Evolutionary conservation across 2,797 vertebrate genomes (phyloP).

Genomic region (Micrastur ruficollis): DNA sequence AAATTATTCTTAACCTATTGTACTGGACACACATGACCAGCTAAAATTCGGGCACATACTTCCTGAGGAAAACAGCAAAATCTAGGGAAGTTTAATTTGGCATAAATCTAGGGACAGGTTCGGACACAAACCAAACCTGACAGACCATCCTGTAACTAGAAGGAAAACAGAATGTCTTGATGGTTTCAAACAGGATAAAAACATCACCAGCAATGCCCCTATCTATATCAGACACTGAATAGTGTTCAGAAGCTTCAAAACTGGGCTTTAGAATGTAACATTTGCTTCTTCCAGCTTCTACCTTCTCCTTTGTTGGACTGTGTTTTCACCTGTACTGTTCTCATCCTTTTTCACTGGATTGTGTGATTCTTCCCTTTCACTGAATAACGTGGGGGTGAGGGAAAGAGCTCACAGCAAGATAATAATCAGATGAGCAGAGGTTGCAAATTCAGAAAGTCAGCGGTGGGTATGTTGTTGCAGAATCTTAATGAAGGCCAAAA

Average conservation of each 20-base stretch:
- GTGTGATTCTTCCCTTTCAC: neutral
- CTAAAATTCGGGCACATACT: neutral
- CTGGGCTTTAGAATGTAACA: neutral
- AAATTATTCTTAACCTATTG: neutral
- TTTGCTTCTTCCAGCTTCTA: neutral
- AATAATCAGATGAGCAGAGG: neutral
- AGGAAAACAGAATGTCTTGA: neutral
- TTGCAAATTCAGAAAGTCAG: neutral
- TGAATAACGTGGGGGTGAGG: neutral
- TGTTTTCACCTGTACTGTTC: neutral
- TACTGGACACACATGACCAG: neutral
- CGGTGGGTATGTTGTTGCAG: neutral
- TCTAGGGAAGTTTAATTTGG: neutral
- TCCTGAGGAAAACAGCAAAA: neutral
- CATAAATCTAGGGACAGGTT: neutral
- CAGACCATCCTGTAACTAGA: neutral
- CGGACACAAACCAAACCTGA: neutral
- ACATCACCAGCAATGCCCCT: neutral
- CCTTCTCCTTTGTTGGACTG: neutral
- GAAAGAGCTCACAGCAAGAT: neutral
- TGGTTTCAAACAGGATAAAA: neutral
- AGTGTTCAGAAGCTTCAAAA: neutral
- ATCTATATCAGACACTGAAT: neutral
- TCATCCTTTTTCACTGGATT: neutral
- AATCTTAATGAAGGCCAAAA: neutral